Conservation (phyloP, 2,113 vertebrate genomes). For the Acrocephalus kingi region DNA sequence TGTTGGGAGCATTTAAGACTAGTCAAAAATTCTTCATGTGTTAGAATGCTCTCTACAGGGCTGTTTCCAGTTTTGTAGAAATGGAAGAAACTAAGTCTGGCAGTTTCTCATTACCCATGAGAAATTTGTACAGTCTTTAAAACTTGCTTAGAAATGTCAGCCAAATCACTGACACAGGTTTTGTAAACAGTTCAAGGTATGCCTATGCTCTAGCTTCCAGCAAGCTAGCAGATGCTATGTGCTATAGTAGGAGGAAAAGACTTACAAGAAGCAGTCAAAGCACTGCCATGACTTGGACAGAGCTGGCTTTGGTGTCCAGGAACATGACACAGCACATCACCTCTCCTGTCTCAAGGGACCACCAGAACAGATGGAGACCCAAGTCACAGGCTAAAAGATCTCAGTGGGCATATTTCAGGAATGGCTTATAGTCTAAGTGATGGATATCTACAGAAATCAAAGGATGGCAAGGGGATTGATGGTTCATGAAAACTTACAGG, state of each 20-base stretch:
- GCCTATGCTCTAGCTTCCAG: neutral
- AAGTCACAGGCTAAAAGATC: neutral
- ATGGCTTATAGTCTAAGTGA: neutral
- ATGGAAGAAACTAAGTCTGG: neutral
- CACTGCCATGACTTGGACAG: neutral
- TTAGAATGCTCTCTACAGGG: neutral
- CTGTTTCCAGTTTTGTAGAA: neutral
- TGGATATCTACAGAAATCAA: neutral
- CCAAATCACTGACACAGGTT: neutral
- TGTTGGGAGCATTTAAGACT: neutral
- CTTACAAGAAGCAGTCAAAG: neutral
- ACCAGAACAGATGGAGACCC: neutral
- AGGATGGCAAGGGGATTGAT: neutral
- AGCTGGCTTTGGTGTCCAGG: neutral
- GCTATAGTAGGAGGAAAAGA: neutral
- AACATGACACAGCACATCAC: accelerated
- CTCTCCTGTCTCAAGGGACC: neutral
- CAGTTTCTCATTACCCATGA: neutral
- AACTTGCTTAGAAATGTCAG: neutral
- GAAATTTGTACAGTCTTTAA: neutral
- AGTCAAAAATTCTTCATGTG: neutral
- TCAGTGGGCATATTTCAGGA: neutral
- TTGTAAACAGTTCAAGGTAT: neutral
- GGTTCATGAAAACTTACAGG: neutral
- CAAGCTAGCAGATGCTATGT: neutral